Percentiles rank a stretch among this genome's conserved stretches.
Evolutionary conservation across 2,888 invertebrate species (phyloP).

Genomic region (Plebejus anna): DNA sequence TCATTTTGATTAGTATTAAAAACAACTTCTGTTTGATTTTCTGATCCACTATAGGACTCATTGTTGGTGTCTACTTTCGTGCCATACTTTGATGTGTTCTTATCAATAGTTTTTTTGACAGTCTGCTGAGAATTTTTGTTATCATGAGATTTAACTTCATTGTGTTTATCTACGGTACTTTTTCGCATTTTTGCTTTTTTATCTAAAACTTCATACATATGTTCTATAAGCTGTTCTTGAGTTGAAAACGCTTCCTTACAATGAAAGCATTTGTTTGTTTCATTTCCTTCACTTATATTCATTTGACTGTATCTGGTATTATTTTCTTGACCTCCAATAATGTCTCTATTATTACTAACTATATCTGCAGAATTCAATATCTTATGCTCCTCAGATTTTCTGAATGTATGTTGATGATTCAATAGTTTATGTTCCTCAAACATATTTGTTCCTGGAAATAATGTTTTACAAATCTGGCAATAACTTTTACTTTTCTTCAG

Average conservation of each 20-base stretch:
- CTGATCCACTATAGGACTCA: not conserved
- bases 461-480: conserved; percentile 54
- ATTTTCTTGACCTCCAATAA: conserved; percentile 31
- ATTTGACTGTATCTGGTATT: conserved; percentile 32
- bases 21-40: conserved; percentile 22
- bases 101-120: not conserved
- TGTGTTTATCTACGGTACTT: not conserved
- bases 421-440: conserved; percentile 42
- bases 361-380: not conserved
- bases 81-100: not conserved
- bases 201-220: conserved; percentile 56
- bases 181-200: conserved; percentile 31
- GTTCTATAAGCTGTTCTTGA: conserved; percentile 54
- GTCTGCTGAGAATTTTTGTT: not conserved
- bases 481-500: conserved; percentile 51
- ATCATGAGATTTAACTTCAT: not conserved
- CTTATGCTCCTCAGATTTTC: not conserved
- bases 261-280: conserved; percentile 50
- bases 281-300: conserved; percentile 29
- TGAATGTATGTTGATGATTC: conserved; percentile 35
- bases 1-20: conserved; percentile 14
- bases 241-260: conserved; percentile 52
- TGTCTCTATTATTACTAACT: conserved; percentile 22
- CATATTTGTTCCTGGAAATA: conserved; percentile 48
- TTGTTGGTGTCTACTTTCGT: not conserved